Percentiles rank a stretch among this genome's conserved stretches.
These are phyloP conservation scores for Kryphioiulus occultus DNA, from an alignment of 2,888 invertebrate genomes.

Conservation along the genomic window DNA sequence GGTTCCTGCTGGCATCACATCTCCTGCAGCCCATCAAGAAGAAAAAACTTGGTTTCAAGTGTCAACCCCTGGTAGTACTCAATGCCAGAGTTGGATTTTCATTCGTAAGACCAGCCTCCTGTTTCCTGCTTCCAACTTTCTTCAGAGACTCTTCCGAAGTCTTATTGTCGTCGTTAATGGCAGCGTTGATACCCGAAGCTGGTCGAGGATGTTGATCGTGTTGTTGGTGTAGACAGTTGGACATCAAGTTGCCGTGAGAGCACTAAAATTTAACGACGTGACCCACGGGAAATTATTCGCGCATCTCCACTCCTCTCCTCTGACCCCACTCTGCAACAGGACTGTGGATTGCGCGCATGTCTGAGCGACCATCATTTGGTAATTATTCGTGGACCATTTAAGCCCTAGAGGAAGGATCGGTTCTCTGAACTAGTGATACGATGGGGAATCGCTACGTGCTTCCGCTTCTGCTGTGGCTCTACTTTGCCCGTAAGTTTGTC, in stretches of 20 bases:
- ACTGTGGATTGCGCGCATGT: neutral
- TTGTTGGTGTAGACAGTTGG: neutral
- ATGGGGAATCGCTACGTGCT: neutral
- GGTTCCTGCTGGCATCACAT: no score
- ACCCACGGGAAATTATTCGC: slow-evolving; percentile 17
- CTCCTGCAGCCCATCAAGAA: no score
- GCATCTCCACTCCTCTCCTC: neutral
- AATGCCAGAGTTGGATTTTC: no score
- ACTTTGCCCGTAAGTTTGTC: slow-evolving; percentile 6
- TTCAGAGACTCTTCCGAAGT: neutral
- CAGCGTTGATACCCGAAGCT: neutral
- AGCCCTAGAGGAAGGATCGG: neutral
- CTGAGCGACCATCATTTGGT: neutral
- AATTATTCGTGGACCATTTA: slow-evolving; percentile 36
- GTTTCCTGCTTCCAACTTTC: neutral
- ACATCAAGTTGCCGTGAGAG: neutral
- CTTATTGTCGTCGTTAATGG: neutral
- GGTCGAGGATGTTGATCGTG: neutral
- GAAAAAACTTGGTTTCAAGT: no score
- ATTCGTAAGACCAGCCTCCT: no score
- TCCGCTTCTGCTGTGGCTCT: slow-evolving; percentile 18
- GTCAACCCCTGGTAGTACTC: no score
- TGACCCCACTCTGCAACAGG: neutral
- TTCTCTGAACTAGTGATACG: slow-evolving; percentile 1
- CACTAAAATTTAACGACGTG: slow-evolving; percentile 18